Base-by-base conservation (phyloP, 2,797 vertebrate species). In the Perdix hodgsoniae region DNA sequence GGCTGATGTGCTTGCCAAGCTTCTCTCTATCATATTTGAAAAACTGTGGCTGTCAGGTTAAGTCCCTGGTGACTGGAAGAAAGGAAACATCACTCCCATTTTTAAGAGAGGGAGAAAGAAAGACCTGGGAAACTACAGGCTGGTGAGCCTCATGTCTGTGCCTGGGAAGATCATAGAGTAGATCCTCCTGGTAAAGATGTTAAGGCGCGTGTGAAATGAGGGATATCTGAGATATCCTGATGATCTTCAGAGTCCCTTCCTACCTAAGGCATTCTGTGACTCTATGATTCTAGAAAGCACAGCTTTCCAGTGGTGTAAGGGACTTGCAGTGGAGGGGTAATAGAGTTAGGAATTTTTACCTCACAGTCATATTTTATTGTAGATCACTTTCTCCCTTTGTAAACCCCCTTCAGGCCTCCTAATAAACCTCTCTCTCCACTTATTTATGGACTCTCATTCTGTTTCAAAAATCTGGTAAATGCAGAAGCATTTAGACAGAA, bases 391-490 rank as follows among this genome's bases (percentile, higher is more conserved):
- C 45, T 47, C 8, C 35, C 40, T 24, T 72, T 31, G 52, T 77
- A 79, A 88, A 31, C 79, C 6, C 21, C 22, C 80, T 83, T 61
- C 79, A n/a, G 60, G 84, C 70, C 33, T 86, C n/a, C 63, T 88
- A 64, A 77, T 90, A 61, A 75, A 75, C 15, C 21, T 26, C 24
- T 37, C 54, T 83, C 69, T 76, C n/a, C 42, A 52, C 70, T 96
- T 77, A 69, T 93, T 91, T 80, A 85, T 72, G 89, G 86, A 73
- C 84, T 88, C 73, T 19, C 37, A 91, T 94, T 93, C 57, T 89
- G 60, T 93, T 96, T 96, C 91, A 97, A 64, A 91, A 95, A 93
- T 88, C 77, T 82, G 74, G 91, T 95, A 97, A 97, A 97, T 92
- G 86, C 77, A 82, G 44, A 94, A 94, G 35, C 78, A 87, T 95